Evolutionary conservation across 2,888 invertebrate genomes (phyloP).

Genomic region (Pteria penguin): DNA sequence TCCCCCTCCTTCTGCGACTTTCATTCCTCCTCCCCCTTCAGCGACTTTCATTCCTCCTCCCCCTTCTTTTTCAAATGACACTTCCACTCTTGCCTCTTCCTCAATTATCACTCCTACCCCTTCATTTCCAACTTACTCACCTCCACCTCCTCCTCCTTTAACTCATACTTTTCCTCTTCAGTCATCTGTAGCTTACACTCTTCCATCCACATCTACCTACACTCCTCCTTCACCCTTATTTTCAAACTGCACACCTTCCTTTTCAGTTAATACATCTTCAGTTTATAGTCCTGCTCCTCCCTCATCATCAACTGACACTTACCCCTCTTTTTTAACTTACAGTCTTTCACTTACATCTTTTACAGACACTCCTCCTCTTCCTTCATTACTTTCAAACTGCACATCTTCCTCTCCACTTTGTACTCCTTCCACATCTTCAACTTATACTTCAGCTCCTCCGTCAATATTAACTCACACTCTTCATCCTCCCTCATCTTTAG

Average conservation of each 20-base stretch:
- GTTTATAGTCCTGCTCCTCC: neutral
- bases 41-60: no score
- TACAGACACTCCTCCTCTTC: neutral
- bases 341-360: neutral
- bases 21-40: no score
- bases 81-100: no score
- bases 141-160: no score
- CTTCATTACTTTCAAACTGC: neutral
- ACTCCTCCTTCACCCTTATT: neutral
- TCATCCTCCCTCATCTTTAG: neutral
- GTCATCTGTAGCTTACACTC: neutral
- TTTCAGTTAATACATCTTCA: neutral
- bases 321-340: neutral
- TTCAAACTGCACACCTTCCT: neutral
- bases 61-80: no score
- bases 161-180: no score
- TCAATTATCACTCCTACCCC: no score
- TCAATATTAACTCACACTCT: neutral
- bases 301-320: neutral
- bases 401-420: neutral
- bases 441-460: no score
- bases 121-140: no score
- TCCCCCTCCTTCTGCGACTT: no score
- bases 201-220: neutral
- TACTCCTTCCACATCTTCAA: neutral